Evolutionary conservation across 2,113 vertebrate species (phyloP), one percentile per base, ranked within the genome.

Genomic region (Ciconia boyciana): DNA sequence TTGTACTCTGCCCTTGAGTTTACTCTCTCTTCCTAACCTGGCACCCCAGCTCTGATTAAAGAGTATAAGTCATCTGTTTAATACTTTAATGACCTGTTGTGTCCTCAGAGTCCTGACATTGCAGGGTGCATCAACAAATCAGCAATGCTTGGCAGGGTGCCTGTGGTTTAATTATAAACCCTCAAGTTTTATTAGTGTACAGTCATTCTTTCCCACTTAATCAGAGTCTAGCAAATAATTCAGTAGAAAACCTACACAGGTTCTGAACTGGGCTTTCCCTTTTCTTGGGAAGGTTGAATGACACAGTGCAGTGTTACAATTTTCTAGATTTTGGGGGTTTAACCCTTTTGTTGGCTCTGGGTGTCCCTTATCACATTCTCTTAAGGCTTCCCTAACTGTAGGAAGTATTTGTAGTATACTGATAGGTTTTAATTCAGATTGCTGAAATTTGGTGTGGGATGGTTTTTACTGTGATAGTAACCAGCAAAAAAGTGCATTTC

Each of bases 181-280:
- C 91, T 93, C 94, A 83, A 52, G 94, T 96, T 97, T 95, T 97
- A 97, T 97, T 96, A 96, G 93, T 97, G 96, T 96, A 75, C 90
- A 91, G 69, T 93, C 90, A 72, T 93, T 94, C 93, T 97, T 96
- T 96, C 82, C 87, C 92, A 95, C 90, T 96, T 95, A 91, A 95
- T 96, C 95, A 92, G 82, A 92, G 92, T 49, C 88, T 36, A 93
- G 93, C 95, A 97, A 98, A 93, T 96, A 94, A 96, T 74, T 57
- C 86, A 29, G 64, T 71, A 58, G 79, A 92, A 96, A 93, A 65
- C 41, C 10, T 15, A n/a, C 44, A 34, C 34, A 84, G 57, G 62
- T 94, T 95, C 70, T 88, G 79, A 85, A 52, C 4, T 60, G 75
- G 82, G 62, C 75, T 95, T 89, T 86, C 58, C 55, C 58, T 93